phyloP scores from a whole-genome alignment of 2,113 vertebrate genomes.

The Pavo muticus region DNA sequence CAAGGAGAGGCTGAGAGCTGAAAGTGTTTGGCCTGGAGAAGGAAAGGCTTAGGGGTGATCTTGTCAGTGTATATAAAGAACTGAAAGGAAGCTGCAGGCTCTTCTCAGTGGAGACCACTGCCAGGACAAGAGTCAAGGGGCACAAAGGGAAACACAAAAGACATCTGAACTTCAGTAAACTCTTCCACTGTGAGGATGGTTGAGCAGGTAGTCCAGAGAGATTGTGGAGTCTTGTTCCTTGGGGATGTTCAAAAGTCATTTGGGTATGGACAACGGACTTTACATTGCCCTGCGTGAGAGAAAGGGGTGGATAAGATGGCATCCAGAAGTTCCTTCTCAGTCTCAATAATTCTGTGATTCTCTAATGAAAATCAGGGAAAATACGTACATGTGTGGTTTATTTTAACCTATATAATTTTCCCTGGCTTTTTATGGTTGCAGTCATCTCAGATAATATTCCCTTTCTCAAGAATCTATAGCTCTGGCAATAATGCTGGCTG shows the following conservation, averaged over 20 bases:
- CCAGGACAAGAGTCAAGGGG: neutral
- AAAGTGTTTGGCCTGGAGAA: neutral
- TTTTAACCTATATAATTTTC: neutral
- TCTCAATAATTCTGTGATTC: neutral
- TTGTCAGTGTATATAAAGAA: neutral
- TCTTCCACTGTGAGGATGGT: neutral
- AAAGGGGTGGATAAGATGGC: fast-evolving
- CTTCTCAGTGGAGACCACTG: neutral
- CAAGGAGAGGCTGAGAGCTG: neutral
- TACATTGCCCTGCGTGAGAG: neutral
- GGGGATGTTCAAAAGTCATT: neutral
- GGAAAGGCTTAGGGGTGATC: neutral
- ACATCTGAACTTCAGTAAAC: neutral
- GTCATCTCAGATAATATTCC: neutral
- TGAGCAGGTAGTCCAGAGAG: fast-evolving
- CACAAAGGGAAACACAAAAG: neutral
- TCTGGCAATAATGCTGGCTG: neutral
- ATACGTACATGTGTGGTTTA: neutral
- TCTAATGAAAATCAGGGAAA: neutral
- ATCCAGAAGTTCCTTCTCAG: neutral
- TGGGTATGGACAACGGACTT: fast-evolving
- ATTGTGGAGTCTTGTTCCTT: neutral
- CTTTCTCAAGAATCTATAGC: neutral
- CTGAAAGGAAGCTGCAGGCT: neutral
- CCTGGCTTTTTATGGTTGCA: neutral